Evolutionary conservation across 2,888 invertebrate species (phyloP), one percentile per base, ranked within the genome.

Genomic region (Protonemura montana): DNA sequence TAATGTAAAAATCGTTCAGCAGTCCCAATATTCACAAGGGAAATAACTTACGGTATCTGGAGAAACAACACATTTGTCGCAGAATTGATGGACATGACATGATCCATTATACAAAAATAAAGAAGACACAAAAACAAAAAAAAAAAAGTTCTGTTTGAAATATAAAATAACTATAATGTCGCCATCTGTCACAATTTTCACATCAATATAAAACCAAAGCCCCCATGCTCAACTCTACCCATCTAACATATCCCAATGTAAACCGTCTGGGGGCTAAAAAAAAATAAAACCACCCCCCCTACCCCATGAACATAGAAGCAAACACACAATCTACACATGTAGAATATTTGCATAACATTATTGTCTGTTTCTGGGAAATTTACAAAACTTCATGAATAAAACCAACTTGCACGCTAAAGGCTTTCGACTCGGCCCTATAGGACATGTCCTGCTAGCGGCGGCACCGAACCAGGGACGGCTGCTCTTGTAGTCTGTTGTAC

Each of bases 301-400:
- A 35, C 35, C 35, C 35, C 35, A 6, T 3, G 59, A 59, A 59
- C 7, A 59, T 21, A 59, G n/a, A n/a, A n/a, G n/a, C n/a, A n/a
- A n/a, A n/a, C n/a, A n/a, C n/a, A 10, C 59, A 59, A 59, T 59
- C 59, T 59, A 59, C 59, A 59, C 59, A 59, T 59, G 59, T 59
- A 59, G 16, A 59, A 59, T 59, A 59, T 59, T 59, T 59, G 21
- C 59, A 59, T 59, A 59, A 59, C 59, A 59, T 59, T 59, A 59
- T 59, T 59, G 59, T 21, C 16, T 59, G 59, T 13, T 59, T 59
- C 16, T 7, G 1, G 16, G 21, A 59, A 59, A 59, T 59, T 35
- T 10, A 59, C 59, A 59, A 59, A 59, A 59, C 59, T 59, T 59
- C 59, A 59, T 59, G 59, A 59, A 59, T 59, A 59, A 59, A 59